These are phyloP conservation scores for Lumbricus terrestris DNA, from an alignment of 2,888 invertebrate species.

Conservation along the genomic window DNA sequence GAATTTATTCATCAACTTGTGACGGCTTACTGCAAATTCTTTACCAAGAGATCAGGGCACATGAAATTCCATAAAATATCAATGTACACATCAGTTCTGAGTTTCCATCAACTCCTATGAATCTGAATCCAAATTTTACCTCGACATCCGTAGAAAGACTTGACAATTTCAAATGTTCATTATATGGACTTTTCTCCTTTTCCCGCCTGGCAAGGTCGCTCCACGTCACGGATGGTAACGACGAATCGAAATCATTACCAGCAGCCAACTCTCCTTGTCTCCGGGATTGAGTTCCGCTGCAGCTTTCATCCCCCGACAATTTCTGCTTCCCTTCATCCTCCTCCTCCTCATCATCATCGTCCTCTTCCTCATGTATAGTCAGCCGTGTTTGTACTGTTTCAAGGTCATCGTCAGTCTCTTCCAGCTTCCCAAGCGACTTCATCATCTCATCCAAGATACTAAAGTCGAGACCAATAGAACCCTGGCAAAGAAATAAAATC, in stretches of 20 bases:
- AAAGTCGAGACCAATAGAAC: neutral
- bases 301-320: neutral
- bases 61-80: too few species aligned
- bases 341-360: neutral
- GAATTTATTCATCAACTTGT: too few species aligned
- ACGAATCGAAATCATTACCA: neutral
- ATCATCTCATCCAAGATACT: conserved; percentile 10
- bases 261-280: neutral
- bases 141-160: neutral
- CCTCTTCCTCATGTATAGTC: neutral
- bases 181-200: neutral
- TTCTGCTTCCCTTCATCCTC: neutral
- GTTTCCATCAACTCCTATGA: neutral
- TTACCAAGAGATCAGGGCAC: too few species aligned
- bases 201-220: neutral
- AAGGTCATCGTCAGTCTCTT: neutral
- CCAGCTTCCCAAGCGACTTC: conserved; percentile 4
- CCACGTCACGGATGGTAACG: neutral
- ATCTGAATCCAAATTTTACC: neutral
- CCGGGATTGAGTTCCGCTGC: neutral
- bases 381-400: neutral
- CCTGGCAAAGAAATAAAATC: neutral
- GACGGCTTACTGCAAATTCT: neutral
- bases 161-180: neutral
- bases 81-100: neutral